These are phyloP conservation scores for Picathartes gymnocephalus DNA, from an alignment of 2,113 vertebrate genomes.

Conservation along the genomic window DNA sequence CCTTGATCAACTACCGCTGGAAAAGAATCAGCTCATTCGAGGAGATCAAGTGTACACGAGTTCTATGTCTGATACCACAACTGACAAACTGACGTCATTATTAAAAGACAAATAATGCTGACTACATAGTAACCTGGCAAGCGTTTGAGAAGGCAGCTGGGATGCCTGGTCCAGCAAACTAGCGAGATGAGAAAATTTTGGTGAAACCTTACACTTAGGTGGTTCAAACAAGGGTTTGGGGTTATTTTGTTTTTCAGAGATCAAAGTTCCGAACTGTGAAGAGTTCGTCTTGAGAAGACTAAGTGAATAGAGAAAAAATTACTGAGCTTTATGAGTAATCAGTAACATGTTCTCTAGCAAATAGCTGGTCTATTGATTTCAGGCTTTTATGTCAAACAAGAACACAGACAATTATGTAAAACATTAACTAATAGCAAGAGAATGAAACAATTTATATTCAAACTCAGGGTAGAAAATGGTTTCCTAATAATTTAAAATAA, in stretches of 20 bases:
- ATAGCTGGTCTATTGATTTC: slow-evolving; percentile 38
- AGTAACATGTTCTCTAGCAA: not conserved
- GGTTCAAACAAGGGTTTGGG: not conserved
- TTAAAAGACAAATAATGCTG: slow-evolving; percentile 22
- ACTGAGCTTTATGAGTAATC: not conserved
- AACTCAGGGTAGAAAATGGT: not conserved
- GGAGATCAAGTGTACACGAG: not conserved
- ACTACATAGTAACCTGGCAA: not conserved
- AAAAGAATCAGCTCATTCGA: not conserved
- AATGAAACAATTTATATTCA: not conserved
- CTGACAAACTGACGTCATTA: not conserved
- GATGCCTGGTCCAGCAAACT: not conserved
- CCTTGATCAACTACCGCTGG: not conserved
- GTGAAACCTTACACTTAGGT: not conserved
- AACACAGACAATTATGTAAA: not conserved
- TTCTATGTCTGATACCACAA: not conserved
- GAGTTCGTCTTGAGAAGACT: not conserved
- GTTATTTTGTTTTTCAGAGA: not conserved
- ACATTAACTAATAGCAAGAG: slow-evolving; percentile 18
- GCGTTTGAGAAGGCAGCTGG: not conserved
- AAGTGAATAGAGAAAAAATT: not conserved
- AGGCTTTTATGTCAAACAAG: slow-evolving; percentile 37
- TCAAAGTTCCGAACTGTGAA: not conserved
- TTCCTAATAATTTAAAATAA: not conserved
- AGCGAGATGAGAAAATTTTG: not conserved